These are phyloP conservation scores for Tipula lateralis DNA, from an alignment of 2,888 invertebrate genomes.

Conservation along the genomic window DNA sequence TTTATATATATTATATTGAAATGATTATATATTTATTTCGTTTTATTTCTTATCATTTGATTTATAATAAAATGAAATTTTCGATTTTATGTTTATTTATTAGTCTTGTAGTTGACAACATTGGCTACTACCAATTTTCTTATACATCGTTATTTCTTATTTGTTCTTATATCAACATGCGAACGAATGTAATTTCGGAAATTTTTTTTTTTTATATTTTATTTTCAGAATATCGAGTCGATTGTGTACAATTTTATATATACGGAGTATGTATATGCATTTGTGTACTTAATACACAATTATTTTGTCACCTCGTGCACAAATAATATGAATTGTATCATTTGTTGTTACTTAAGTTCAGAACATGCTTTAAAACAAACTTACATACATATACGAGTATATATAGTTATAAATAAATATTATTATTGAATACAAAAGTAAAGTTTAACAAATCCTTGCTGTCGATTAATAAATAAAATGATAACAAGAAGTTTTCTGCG, in stretches of 20 bases:
- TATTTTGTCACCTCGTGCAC: neutral
- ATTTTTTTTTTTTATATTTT: neutral
- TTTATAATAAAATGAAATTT: neutral
- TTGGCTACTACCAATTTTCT: slow-evolving; percentile 12
- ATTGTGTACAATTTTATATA: neutral
- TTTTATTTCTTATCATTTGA: neutral
- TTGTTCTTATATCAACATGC: neutral
- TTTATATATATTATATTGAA: neutral
- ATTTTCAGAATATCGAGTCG: neutral
- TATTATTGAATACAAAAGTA: neutral
- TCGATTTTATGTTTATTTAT: neutral
- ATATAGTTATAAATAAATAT: neutral
- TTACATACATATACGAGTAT: no score
- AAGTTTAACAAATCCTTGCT: neutral
- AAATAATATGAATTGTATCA: neutral
- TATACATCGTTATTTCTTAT: neutral
- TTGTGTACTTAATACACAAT: neutral
- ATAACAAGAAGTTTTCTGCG: neutral
- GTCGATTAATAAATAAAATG: neutral
- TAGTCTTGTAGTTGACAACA: neutral
- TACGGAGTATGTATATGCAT: neutral
- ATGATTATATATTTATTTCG: neutral
- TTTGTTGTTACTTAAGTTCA: neutral
- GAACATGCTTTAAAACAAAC: neutral
- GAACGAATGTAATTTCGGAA: neutral